Evolutionary conservation across 2,797 vertebrate genomes (phyloP), one percentile per base, ranked within the genome.

Genomic region (Cyprinodon diabolis): DNA sequence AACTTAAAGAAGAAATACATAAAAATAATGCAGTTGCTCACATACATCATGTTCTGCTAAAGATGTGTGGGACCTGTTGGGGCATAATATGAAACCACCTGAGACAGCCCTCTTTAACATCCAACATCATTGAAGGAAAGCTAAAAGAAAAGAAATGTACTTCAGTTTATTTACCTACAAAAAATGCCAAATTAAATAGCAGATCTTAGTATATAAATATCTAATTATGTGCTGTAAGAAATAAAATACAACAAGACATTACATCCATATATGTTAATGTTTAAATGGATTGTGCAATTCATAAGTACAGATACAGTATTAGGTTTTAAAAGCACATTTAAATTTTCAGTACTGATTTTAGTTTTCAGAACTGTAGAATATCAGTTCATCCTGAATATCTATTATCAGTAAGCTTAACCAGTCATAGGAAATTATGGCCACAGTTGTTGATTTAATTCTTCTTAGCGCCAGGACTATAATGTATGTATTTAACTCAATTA

Each of bases 1-100:
- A 68, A 71, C 57, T 12, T 74, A 75, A 74, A 75, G 47, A 75
- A 69, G 66, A 62, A 81, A 85, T 47, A 54, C 62, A 45, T 57
- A 13, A 25, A 47, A 68, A 25, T 13, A 66, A 78, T 55, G 23
- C 52, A 76, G 71, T 75, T 62, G 71, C 56, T 62, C 68, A 57
- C 15, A 14, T 35, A 30, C 10, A 45, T 74, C 25, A 35, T 43
- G 55, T 10, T 23, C 35, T 15, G 11, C 19, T 1, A 12, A 35
- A 40, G 48, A 51, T 23, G 17, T 66, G 66, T 51, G 12, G 9
- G 49, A 68, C 9, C 10, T 52, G 63, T 48, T 23, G 45, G 7
- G 47, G 17, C 4, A 45, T 19, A 3, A 14, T 47, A n/a, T 7
- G 23, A 40, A 5, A 65, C 40, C 17, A 23, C 25, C 7, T 25